phyloP scores from a whole-genome alignment of 2,113 vertebrate genomes.

The Oreochromis spilurus region DNA sequence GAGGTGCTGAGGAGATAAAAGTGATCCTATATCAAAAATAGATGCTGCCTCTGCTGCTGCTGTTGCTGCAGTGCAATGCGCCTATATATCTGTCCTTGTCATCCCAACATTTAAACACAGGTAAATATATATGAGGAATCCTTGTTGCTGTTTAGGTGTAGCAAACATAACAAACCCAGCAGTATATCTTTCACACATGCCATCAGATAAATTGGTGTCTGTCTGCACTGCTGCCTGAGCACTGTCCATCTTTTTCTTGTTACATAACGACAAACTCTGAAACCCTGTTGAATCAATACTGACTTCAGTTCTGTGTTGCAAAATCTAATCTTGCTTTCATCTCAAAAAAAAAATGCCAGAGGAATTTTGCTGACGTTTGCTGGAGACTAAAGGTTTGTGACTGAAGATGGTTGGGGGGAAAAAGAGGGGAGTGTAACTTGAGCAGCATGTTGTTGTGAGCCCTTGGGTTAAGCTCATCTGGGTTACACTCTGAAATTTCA shows the following conservation, averaged over 20 bases:
- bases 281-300: not conserved
- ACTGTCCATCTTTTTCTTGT: not conserved
- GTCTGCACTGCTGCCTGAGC: not conserved
- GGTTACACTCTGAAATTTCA: not conserved
- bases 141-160: not conserved
- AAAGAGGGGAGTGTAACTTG: not conserved
- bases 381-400: not conserved
- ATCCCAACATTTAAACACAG: not conserved
- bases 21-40: constrained; percentile 26
- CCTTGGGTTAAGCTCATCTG: not conserved
- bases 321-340: not conserved
- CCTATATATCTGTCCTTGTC: not conserved
- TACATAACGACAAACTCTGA: not conserved
- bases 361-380: not conserved
- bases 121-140: not conserved
- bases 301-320: not conserved
- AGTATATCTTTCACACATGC: not conserved
- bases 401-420: not conserved
- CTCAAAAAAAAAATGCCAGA: not conserved
- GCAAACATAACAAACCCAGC: not conserved
- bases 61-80: not conserved
- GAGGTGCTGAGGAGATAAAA: constrained; percentile 11
- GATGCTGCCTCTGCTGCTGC: not conserved
- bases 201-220: not conserved
- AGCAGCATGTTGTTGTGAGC: not conserved